phyloP scores from a whole-genome alignment of 1,140 invertebrate genomes.

The Potamilus streckersoni region DNA sequence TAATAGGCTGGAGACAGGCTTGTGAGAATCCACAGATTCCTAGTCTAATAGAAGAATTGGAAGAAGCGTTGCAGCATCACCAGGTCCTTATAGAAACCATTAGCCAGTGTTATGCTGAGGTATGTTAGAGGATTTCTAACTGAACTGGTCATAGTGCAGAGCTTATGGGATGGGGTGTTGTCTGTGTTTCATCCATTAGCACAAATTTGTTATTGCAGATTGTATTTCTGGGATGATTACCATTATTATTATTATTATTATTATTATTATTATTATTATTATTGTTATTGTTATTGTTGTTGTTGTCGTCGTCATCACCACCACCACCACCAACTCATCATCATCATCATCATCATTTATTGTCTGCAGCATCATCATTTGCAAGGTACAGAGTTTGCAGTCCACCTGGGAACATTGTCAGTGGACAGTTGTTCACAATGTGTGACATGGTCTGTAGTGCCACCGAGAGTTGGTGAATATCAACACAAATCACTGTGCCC shows the following conservation, averaged over 20 bases:
- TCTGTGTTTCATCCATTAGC: too few species aligned
- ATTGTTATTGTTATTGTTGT: not conserved
- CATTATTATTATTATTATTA: too few species aligned
- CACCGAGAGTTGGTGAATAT: too few species aligned
- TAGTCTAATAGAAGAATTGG: constrained; percentile 87
- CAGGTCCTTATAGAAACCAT: constrained; percentile 95
- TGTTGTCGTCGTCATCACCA: not conserved
- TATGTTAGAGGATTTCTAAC: constrained; percentile 64
- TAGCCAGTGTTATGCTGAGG: constrained; percentile 97
- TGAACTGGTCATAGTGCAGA: too few species aligned
- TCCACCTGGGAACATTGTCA: not conserved
- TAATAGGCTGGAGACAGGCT: constrained; percentile 88
- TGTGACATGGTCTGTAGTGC: too few species aligned
- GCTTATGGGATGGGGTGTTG: too few species aligned
- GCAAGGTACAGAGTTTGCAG: not conserved
- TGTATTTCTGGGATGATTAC: too few species aligned
- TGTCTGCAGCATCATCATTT: not conserved
- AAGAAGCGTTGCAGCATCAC: constrained; percentile 91
- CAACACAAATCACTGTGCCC: too few species aligned
- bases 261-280: not conserved
- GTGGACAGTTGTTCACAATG: too few species aligned
- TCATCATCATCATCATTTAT: not conserved
- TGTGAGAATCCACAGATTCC: constrained; percentile 85
- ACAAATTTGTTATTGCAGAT: too few species aligned
- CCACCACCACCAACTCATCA: too few species aligned